Evolutionary conservation across 92 coral and sea anemone genomes (phyloP), one percentile per base, ranked within the genome.

Genomic region (Zoanthus sociatus): DNA sequence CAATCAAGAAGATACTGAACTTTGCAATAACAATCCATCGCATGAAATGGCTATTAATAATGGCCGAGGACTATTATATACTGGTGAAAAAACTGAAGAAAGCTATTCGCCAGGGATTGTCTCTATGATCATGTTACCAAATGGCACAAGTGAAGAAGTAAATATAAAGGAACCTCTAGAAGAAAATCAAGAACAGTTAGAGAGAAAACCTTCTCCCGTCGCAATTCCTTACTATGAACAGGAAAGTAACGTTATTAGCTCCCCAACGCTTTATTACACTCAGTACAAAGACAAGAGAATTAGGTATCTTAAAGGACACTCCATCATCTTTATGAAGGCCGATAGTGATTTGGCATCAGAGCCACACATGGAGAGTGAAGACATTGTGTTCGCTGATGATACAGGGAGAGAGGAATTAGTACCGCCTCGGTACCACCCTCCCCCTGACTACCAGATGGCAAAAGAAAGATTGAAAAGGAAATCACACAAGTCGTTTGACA

Each of bases 401-500:
- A 77, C 84, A 15, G 74, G 82, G 3, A 69, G 75, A 67, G 82
- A 75, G 48, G 84, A 67, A 10, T 60, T 30, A 9, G 88, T 71
- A 12, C 95, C 95, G 5, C 95, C 95, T 17, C 89, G 91, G 4
- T 94, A 92, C 77, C 79, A 58, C 17, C 89, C 94, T 7, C 98
- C 98, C 6, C 98, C 98, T 26, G 92, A 88, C 67, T 94, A 94
- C 84, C 83, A 83, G 42, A 21, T 20, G 47, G 82, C 68, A 1
- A 77, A 81, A 45, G 91, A 87, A 18, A 85, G 88, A 31, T 74
- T 83, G 77, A 84, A 87, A 70, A 86, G 89, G 81, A 91, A 90
- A 84, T 89, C 92, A 7, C 84, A 56, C 77, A 87, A 83, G 77
- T 77, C 73, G 13, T 48, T 71, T 30, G 94, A 84, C 55, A 91